Evolutionary conservation across 2,888 invertebrate species (phyloP).

Genomic region (Stictocephala bisonia): DNA sequence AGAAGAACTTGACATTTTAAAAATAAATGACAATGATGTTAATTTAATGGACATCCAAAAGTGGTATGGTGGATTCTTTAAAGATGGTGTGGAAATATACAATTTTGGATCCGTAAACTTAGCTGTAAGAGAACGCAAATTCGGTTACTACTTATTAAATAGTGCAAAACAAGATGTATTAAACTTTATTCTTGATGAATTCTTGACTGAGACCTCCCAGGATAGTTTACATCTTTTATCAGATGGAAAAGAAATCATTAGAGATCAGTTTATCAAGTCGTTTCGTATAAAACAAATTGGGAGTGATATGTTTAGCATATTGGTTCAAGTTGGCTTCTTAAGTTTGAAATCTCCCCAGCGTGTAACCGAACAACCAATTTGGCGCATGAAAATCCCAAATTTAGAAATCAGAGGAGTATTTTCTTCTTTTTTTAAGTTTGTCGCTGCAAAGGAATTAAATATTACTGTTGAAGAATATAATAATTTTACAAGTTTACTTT

Average conservation of each 20-base stretch:
- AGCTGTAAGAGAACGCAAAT: background rate
- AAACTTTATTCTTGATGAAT: background rate
- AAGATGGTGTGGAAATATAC: background rate
- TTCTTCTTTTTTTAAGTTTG: background rate
- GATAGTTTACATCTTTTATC: background rate
- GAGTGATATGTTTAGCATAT: background rate
- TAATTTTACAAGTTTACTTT: background rate
- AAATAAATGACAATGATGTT: conserved; percentile 2
- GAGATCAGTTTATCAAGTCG: background rate
- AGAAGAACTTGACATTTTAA: background rate
- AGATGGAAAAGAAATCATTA: background rate
- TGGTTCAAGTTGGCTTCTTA: background rate
- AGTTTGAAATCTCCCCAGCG: background rate
- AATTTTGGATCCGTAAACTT: background rate
- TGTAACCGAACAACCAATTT: background rate
- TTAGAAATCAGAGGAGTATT: background rate
- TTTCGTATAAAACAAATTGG: background rate
- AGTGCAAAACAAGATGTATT: background rate
- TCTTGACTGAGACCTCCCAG: background rate
- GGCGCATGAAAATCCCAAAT: conserved; percentile 6
- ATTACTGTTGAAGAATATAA: background rate
- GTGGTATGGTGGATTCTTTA: conserved; percentile 1
- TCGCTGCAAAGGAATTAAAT: background rate
- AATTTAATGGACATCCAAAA: background rate
- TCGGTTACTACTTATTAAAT: background rate